A percentile compares a stretch with the other conserved stretches of the same genome.
These are phyloP conservation scores for Tetropium fuscum DNA, from an alignment of 2,888 invertebrate genomes.

Conservation along the genomic window DNA sequence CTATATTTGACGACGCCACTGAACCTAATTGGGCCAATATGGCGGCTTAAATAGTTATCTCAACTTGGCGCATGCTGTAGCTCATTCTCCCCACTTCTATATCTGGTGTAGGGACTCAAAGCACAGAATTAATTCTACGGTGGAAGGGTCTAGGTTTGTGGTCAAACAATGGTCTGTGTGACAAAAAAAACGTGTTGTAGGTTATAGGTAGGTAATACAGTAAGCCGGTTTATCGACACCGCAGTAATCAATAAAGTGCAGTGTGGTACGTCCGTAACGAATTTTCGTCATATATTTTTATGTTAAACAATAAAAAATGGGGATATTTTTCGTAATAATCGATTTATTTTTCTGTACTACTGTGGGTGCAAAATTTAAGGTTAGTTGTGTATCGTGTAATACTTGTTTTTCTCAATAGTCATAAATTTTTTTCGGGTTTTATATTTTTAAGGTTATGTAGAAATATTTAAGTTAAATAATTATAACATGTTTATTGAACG, in stretches of 20 bases:
- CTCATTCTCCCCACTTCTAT: no score
- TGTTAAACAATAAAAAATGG: constrained; percentile 28
- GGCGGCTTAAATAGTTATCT: no score
- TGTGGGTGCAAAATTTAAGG: constrained; percentile 21
- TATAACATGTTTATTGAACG: neutral
- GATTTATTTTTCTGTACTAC: constrained; percentile 9
- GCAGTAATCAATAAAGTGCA: constrained; percentile 17
- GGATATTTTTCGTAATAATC: constrained; percentile 19
- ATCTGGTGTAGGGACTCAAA: no score
- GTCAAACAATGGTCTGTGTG: no score
- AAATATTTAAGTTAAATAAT: neutral
- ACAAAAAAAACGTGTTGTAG: no score
- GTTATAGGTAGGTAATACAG: neutral
- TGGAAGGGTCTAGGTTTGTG: no score
- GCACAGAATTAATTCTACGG: no score
- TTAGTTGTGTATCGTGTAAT: constrained; percentile 12
- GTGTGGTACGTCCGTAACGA: neutral
- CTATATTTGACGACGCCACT: no score
- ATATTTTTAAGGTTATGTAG: constrained; percentile 4
- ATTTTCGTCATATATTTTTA: constrained; percentile 18
- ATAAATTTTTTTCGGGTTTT: neutral
- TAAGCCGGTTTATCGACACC: neutral
- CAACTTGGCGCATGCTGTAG: no score
- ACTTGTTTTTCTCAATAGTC: no score
- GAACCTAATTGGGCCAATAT: no score